A percentile compares a stretch with the other conserved stretches of the same genome.
Evolutionary conservation across 2,888 invertebrate genomes (phyloP).

Genomic region (Linnaemya tessellans): DNA sequence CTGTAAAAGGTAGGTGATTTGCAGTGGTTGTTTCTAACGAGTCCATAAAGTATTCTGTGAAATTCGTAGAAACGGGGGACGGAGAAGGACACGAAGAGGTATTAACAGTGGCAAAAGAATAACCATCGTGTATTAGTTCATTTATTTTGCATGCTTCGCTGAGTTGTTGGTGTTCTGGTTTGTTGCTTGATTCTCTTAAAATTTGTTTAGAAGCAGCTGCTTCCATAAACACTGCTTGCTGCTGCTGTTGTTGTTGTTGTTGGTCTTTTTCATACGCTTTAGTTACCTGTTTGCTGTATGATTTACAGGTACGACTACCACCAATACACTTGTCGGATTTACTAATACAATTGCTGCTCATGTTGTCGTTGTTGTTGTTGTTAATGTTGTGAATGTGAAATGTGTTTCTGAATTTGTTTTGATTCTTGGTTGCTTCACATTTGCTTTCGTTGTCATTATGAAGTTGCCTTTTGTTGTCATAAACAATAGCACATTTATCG

Average conservation of each 20-base stretch:
- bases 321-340: slow-evolving; percentile 31
- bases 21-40: slow-evolving; percentile 66
- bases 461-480: slow-evolving; percentile 59
- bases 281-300: slow-evolving; percentile 62
- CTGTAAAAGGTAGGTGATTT: slow-evolving; percentile 49
- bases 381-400: slow-evolving; percentile 6
- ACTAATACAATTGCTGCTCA: not conserved
- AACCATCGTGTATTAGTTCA: slow-evolving; percentile 64
- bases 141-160: slow-evolving; percentile 74
- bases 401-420: slow-evolving; percentile 64
- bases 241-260: slow-evolving; percentile 10
- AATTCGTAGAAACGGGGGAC: slow-evolving; percentile 47
- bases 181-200: slow-evolving; percentile 57
- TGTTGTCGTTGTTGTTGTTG: not conserved
- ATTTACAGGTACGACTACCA: slow-evolving; percentile 53
- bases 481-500: slow-evolving; percentile 23
- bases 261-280: slow-evolving; percentile 35
- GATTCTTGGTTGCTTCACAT: slow-evolving; percentile 62
- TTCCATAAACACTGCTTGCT: not conserved
- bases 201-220: slow-evolving; percentile 42
- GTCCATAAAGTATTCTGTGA: slow-evolving; percentile 73
- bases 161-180: slow-evolving; percentile 65
- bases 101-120: slow-evolving; percentile 43
- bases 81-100: slow-evolving; percentile 24
- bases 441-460: slow-evolving; percentile 59